Percentiles rank a stretch among this genome's conserved stretches.
These are phyloP conservation scores for Teleiodes luculella DNA, from an alignment of 2,888 invertebrate genomes.

Conservation along the genomic window DNA sequence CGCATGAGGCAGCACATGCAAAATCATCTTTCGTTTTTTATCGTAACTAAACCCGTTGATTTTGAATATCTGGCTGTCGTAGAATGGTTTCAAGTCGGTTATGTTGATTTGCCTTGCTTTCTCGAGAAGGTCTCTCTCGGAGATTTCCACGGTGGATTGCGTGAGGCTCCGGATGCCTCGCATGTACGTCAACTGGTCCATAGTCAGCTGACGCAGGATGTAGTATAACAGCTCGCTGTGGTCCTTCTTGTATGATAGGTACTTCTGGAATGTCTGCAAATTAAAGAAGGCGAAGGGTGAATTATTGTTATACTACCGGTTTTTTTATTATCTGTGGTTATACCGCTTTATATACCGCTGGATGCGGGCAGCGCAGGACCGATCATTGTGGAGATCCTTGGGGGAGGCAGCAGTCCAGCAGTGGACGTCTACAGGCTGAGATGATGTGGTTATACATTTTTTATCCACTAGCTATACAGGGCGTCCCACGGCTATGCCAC, in stretches of 20 bases:
- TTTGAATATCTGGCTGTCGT: conserved; percentile 92
- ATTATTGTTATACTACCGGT: too few species aligned
- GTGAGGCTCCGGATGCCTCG: conserved; percentile 82
- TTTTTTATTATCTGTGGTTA: too few species aligned
- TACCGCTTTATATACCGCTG: too few species aligned
- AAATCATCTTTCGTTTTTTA: conserved; percentile 87
- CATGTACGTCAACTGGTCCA: conserved; percentile 93
- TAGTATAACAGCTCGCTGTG: conserved; percentile 97
- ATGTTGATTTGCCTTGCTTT: conserved; percentile 96
- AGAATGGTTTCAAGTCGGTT: conserved; percentile 92
- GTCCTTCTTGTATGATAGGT: conserved; percentile 95
- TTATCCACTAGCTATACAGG: too few species aligned
- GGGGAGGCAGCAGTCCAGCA: too few species aligned
- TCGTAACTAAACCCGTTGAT: conserved; percentile 93
- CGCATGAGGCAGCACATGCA: conserved; percentile 86
- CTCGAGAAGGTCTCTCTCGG: conserved; percentile 81
- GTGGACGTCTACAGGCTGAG: too few species aligned
- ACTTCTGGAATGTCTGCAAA: conserved; percentile 93
- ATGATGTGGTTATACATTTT: too few species aligned
- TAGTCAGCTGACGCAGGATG: conserved; percentile 93
- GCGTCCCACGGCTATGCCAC: too few species aligned
- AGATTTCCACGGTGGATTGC: conserved; percentile 87
- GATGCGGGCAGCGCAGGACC: too few species aligned
- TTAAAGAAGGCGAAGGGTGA: conserved; percentile 14
- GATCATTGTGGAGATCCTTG: too few species aligned